A percentile compares a stretch with the other conserved stretches of the same genome.
phyloP scores from a whole-genome alignment of 2,113 vertebrate species.

The Bagarius yarrelli region DNA sequence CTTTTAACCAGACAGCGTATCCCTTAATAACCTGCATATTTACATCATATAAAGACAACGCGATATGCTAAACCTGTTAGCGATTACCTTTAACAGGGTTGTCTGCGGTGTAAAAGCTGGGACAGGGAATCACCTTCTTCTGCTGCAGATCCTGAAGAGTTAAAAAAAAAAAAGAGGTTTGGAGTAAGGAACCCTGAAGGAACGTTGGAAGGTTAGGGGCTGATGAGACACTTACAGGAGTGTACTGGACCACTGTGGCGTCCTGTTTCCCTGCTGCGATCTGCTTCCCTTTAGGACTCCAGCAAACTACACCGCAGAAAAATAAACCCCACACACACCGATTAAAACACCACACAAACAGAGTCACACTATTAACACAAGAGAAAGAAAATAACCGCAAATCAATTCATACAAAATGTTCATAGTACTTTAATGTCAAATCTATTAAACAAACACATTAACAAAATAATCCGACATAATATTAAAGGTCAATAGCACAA shows the following conservation, averaged over 20 bases:
- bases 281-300: conserved; percentile 98
- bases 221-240: conserved; percentile 79
- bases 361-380: background rate
- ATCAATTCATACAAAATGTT: no score
- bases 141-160: conserved; percentile 81
- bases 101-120: conserved; percentile 85
- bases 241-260: conserved; percentile 88
- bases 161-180: background rate
- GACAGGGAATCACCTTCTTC: conserved; percentile 90
- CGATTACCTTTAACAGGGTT: conserved; percentile 89
- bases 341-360: background rate
- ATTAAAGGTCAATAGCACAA: no score
- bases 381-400: no score
- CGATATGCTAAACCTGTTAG: background rate
- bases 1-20: no score
- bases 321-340: background rate
- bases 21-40: no score
- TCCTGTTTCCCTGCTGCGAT: conserved; percentile 89
- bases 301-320: conserved; percentile 78
- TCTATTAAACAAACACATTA: no score
- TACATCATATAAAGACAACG: no score
- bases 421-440: no score
- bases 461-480: no score
- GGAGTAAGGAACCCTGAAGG: background rate
- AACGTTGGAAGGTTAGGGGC: background rate